Conservation (phyloP, 2,888 invertebrate species). For the Oscheius sp. region DNA sequence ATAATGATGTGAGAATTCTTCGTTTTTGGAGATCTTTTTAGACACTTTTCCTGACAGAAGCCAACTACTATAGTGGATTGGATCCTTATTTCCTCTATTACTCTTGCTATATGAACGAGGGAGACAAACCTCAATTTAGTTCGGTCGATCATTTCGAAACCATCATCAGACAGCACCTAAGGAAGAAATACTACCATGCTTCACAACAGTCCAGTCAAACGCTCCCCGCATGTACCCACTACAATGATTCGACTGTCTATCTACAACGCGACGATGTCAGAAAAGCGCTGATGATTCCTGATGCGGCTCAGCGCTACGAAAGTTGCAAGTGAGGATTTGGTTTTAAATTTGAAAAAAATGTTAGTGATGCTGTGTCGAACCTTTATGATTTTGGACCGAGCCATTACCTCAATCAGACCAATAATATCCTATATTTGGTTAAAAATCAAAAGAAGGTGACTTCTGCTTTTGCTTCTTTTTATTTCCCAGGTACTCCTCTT, state of each 20-base stretch:
- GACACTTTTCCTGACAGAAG: conserved; percentile 37
- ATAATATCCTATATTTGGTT: conserved; percentile 32
- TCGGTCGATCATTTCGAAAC: background rate
- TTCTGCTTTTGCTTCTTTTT: background rate
- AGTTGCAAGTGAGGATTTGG: conserved; percentile 50
- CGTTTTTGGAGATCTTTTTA: background rate
- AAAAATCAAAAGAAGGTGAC: conserved; percentile 32
- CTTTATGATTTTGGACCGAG: conserved; percentile 30
- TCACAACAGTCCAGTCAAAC: background rate
- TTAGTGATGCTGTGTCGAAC: conserved; percentile 35
- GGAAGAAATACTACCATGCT: background rate
- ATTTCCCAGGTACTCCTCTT: conserved; percentile 70
- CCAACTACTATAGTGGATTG: conserved; percentile 56
- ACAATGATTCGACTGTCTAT: conserved; percentile 56
- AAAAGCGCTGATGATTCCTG: conserved; percentile 51
- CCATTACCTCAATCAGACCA: conserved; percentile 58
- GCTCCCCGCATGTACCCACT: conserved; percentile 55
- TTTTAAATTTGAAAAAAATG: background rate
- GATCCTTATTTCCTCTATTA: conserved; percentile 65
- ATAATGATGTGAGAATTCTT: conserved; percentile 30
- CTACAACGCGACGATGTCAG: conserved; percentile 54
- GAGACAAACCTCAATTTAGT: conserved; percentile 34
- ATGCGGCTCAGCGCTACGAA: conserved; percentile 44
- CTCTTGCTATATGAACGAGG: conserved; percentile 56
- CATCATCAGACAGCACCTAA: conserved; percentile 5